A percentile compares a stretch with the other conserved stretches of the same genome.
phyloP scores from a whole-genome alignment of 2,113 vertebrate species.

The Seriola rivoliana region DNA sequence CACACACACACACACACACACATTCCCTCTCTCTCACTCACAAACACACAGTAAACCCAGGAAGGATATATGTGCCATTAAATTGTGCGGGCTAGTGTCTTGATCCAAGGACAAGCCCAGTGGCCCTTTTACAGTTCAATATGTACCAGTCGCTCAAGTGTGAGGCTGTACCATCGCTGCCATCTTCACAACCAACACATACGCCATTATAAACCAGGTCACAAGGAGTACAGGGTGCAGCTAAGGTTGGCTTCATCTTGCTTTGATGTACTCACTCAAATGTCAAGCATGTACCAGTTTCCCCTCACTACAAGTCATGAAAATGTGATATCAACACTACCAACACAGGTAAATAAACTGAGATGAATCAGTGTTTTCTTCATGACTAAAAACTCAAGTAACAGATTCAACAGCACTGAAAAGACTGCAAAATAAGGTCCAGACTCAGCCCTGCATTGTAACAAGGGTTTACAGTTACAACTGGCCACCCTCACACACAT shows the following conservation, averaged over 20 bases:
- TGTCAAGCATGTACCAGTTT: too few species aligned
- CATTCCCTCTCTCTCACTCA: neutral
- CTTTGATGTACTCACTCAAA: neutral
- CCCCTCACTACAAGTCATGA: neutral
- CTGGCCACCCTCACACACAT: conserved; percentile 11
- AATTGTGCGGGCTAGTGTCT: conserved; percentile 46
- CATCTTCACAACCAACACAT: conserved; percentile 43
- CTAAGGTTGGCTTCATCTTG: conserved; percentile 25
- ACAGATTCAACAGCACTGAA: neutral
- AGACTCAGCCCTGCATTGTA: neutral
- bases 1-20: conserved; percentile 13
- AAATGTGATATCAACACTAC: neutral
- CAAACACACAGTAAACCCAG: conserved; percentile 28
- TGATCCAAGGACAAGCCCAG: conserved; percentile 55
- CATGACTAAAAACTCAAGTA: neutral
- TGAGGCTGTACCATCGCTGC: conserved; percentile 46
- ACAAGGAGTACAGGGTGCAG: conserved; percentile 18
- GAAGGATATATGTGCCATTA: conserved; percentile 53
- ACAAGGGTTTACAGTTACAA: conserved; percentile 5
- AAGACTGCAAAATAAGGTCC: neutral
- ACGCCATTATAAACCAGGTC: conserved; percentile 5
- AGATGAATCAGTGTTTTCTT: neutral
- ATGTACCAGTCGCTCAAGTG: conserved; percentile 47
- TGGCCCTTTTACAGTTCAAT: conserved; percentile 53
- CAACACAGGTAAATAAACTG: neutral